Evolutionary conservation across 2,888 invertebrate species (phyloP).

Genomic region (Thumatha senex): DNA sequence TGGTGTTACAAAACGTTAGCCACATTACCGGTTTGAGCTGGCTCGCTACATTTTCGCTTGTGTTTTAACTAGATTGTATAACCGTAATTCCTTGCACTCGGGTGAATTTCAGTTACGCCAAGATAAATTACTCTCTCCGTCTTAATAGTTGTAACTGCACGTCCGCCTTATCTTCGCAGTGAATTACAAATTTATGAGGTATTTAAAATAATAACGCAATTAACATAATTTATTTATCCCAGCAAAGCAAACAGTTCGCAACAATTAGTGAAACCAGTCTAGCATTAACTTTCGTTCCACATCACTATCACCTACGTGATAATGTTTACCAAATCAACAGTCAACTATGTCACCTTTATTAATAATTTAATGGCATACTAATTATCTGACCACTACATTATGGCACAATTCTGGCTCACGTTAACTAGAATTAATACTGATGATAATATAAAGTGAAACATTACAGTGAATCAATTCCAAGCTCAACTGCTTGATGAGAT

Average conservation of each 20-base stretch:
- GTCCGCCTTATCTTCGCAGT: not conserved
- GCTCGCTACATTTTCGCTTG: constrained; percentile 33
- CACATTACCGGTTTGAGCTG: constrained; percentile 22
- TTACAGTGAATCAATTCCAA: constrained; percentile 27
- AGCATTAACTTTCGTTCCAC: constrained; percentile 23
- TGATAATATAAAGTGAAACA: constrained; percentile 35
- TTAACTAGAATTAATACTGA: constrained; percentile 36
- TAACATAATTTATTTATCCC: too few relatives aligned
- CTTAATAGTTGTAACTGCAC: not conserved
- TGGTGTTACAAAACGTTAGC: constrained; percentile 40
- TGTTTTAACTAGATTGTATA: constrained; percentile 49
- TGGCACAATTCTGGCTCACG: constrained; percentile 12
- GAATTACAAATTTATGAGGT: too few relatives aligned
- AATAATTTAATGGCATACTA: constrained; percentile 35
- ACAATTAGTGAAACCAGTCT: constrained; percentile 10
- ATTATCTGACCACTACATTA: constrained; percentile 42
- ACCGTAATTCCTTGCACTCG: constrained; percentile 45
- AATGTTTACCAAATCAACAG: constrained; percentile 29
- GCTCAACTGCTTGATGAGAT: constrained; percentile 18
- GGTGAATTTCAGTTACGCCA: constrained; percentile 47
- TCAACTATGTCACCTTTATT: constrained; percentile 30
- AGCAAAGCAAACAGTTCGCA: not conserved
- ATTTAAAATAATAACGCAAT: too few relatives aligned
- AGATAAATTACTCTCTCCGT: constrained; percentile 54
- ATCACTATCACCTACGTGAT: constrained; percentile 11